A percentile compares a stretch with the other conserved stretches of the same genome.
Evolutionary conservation across 2,888 invertebrate genomes (phyloP).

Genomic region (Oscheius onirici): DNA sequence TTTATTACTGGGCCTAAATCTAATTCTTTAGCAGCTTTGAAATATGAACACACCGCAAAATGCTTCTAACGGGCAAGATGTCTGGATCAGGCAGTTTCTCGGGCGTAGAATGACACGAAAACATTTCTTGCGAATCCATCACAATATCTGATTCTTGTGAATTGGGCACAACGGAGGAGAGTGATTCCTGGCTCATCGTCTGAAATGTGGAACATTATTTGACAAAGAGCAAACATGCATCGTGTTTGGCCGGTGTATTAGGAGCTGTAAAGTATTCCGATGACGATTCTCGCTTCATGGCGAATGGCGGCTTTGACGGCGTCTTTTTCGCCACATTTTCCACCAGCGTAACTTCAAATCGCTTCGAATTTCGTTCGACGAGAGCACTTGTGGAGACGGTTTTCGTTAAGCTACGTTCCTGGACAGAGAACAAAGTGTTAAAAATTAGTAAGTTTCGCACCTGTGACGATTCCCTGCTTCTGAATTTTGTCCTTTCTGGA

Average conservation of each 20-base stretch:
- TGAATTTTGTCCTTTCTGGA: not conserved
- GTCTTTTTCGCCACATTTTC: not conserved
- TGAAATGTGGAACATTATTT: not conserved
- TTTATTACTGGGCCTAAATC: too few relatives aligned
- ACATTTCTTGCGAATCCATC: not conserved
- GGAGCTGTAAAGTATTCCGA: not conserved
- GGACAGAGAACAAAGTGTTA: not conserved
- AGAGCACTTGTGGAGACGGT: not conserved
- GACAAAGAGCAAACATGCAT: not conserved
- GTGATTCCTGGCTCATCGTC: not conserved
- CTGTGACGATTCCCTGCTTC: slow-evolving; percentile 1
- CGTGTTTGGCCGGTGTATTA: not conserved
- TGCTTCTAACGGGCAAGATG: too few relatives aligned
- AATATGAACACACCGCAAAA: too few relatives aligned
- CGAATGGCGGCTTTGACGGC: not conserved
- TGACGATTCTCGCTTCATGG: not conserved
- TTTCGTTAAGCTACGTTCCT: not conserved
- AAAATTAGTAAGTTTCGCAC: not conserved
- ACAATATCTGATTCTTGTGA: not conserved
- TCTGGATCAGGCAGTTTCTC: not conserved
- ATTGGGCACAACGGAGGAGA: not conserved
- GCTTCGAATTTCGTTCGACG: not conserved
- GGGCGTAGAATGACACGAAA: not conserved
- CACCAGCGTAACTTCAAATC: not conserved
- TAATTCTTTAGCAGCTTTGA: too few relatives aligned